Evolutionary conservation across 2,797 vertebrate species (phyloP).

Genomic region (Rhabdomys pumilio): DNA sequence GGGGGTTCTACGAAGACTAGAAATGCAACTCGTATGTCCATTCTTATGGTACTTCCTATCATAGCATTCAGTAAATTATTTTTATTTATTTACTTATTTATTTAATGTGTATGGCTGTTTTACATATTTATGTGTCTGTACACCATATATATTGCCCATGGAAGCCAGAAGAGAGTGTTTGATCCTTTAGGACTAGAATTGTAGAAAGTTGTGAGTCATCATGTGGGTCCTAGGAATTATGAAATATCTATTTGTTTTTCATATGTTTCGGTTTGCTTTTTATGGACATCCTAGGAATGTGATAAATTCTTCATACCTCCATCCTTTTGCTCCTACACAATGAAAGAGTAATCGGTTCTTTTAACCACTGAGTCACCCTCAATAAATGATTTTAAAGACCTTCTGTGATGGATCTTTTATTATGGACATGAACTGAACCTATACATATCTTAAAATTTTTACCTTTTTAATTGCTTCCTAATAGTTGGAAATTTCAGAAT

Average conservation of each 20-base stretch:
- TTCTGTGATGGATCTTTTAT: not conserved
- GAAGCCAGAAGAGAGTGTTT: not conserved
- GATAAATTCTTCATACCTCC: constrained; percentile 8
- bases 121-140: not conserved
- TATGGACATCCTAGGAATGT: not conserved
- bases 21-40: not conserved
- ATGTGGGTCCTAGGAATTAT: not conserved
- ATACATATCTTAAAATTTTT: not conserved
- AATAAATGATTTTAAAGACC: not conserved
- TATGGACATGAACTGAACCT: not conserved
- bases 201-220: not conserved
- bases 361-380: not conserved
- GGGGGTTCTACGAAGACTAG: not conserved
- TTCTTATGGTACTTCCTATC: not conserved
- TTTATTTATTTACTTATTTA: not conserved
- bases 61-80: not conserved
- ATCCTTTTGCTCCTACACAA: constrained; percentile 1
- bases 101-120: not conserved
- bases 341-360: not conserved
- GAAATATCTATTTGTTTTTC: not conserved
- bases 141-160: not conserved
- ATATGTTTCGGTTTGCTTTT: constrained; percentile 33
- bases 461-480: not conserved
- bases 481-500: not conserved
- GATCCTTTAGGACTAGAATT: not conserved